Conservation (phyloP, 2,113 vertebrate genomes). For the Cyrtonyx montezumae region DNA sequence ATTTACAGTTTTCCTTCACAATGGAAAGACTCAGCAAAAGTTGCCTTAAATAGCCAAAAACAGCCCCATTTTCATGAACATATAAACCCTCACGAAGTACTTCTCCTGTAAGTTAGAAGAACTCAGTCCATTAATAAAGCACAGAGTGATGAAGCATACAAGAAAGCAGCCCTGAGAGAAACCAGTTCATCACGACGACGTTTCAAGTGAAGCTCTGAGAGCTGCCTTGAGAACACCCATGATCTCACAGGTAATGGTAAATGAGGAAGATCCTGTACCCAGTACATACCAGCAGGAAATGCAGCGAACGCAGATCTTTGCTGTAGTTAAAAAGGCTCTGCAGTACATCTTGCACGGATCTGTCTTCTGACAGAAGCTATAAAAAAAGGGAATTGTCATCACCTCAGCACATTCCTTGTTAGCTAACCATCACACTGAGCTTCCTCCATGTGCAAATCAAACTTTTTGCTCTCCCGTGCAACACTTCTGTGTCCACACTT, state of each 20-base stretch:
- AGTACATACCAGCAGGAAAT: slow-evolving; percentile 85
- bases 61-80: neutral
- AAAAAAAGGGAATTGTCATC: neutral
- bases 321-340: slow-evolving; percentile 84
- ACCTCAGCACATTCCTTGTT: neutral
- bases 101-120: no score
- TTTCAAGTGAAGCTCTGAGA: neutral
- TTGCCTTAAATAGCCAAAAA: neutral
- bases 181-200: neutral
- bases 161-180: neutral
- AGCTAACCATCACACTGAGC: neutral
- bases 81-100: no score
- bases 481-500: neutral
- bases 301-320: slow-evolving; percentile 88
- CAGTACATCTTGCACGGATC: slow-evolving; percentile 79
- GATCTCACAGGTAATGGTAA: fast-evolving
- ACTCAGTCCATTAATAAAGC: neutral
- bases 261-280: fast-evolving
- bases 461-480: neutral
- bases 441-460: neutral
- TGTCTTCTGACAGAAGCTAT: slow-evolving; percentile 86
- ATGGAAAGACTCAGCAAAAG: neutral
- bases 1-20: neutral
- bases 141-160: neutral
- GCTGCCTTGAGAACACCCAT: fast-evolving